These are phyloP conservation scores for Isotomurus palustris DNA, from an alignment of 2,888 invertebrate species.

Conservation along the genomic window DNA sequence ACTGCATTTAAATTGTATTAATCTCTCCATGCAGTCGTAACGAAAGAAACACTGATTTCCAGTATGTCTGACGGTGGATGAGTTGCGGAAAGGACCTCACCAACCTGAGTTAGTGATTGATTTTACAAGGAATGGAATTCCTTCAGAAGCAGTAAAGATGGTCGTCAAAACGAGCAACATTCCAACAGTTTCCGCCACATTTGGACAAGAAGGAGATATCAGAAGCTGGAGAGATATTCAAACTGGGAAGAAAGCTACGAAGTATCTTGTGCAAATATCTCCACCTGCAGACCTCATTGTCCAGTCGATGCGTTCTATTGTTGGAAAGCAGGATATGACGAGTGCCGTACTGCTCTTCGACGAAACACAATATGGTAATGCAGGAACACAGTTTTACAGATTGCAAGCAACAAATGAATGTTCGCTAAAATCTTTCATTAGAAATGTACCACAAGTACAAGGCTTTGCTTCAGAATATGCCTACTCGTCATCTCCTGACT, in stretches of 20 bases:
- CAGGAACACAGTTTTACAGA: neutral
- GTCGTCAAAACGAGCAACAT: constrained; percentile 72
- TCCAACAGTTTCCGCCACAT: constrained; percentile 79
- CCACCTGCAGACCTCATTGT: constrained; percentile 82
- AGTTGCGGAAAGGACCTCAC: constrained; percentile 55
- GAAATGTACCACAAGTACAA: constrained; percentile 93
- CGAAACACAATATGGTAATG: constrained; percentile 67
- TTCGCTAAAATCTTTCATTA: constrained; percentile 47
- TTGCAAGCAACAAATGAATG: neutral
- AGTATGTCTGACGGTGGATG: constrained; percentile 71
- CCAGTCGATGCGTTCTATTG: constrained; percentile 74
- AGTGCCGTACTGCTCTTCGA: constrained; percentile 91
- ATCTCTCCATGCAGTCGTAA: no score
- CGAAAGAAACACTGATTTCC: no score
- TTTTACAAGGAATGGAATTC: constrained; percentile 72
- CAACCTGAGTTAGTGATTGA: constrained; percentile 55
- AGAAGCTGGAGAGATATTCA: constrained; percentile 71
- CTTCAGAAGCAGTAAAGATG: constrained; percentile 79
- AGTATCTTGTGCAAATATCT: constrained; percentile 72
- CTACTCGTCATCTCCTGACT: constrained; percentile 78
- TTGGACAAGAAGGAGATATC: constrained; percentile 77
- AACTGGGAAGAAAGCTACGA: constrained; percentile 60
- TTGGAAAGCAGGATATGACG: constrained; percentile 76
- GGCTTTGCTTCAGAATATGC: constrained; percentile 80
- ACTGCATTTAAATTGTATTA: neutral